Base-by-base conservation (phyloP, 2,888 invertebrate genomes). In the Nomada fabriciana region DNA sequence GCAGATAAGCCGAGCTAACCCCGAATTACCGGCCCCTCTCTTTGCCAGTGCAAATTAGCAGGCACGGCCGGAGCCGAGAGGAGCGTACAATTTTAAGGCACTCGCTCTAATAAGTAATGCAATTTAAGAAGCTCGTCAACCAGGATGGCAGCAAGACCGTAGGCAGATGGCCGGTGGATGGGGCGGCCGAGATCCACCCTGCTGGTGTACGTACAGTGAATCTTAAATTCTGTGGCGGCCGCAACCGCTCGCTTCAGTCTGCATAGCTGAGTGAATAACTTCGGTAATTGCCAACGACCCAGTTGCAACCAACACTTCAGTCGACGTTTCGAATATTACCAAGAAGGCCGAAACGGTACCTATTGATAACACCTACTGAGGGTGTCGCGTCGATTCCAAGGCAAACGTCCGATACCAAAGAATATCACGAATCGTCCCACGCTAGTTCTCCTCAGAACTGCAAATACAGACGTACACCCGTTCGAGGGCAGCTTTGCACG, bases 261-360 rank as follows among this genome's bases (percentile, higher is more conserved):
- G 84, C 90, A 89, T 89, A 87, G 86, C 86, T 87, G 80, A 88
- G 88, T 84, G 91, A 91, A 90, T 91, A 91, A 91, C 90, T 89
- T 88, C 80, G 80, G 89, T 90, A 91, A 91, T 91, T 90, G 89
- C 87, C 87, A 78, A 68, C 84, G 89, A 90, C 91, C 91, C 77
- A 90, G 84, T 91, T 91, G 81, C 85, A 60, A 77, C 53, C 52
- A 36, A 80, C 74, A 70, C 70, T 61, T 59, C 57, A 36, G 76
- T 74, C 80, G 77, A 80, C 86, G 77, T 85, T 84, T 81, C 80
- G 69, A 80, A 84, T 83, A 72, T 80, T 65, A 84, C 80, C 60
- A 59, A 55, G 25, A 43, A 63, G 10, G 59, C 7, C 42, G 72
- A 42, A 59, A 50, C 61, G 71, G 55, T 53, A 50, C 67, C 20